Conservation (phyloP, 2,113 vertebrate species). For the Antigone vipio region DNA sequence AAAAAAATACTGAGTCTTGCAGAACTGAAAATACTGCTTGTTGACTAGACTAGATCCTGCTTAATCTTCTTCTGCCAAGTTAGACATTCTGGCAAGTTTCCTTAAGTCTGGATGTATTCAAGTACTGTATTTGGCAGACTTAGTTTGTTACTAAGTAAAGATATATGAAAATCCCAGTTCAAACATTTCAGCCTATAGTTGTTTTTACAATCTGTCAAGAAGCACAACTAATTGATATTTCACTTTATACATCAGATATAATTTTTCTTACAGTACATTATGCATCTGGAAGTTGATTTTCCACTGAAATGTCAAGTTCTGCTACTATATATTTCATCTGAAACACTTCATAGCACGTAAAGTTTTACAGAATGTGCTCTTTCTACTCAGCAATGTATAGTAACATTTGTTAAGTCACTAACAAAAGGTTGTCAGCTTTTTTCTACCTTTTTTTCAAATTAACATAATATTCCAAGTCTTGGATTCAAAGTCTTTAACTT, state of each 20-base stretch:
- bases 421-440: neutral
- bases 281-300: constrained; percentile 39
- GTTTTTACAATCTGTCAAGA: constrained; percentile 67
- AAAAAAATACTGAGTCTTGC: neutral
- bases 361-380: neutral
- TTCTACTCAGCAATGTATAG: neutral
- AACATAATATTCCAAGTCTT: neutral
- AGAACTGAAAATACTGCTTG: constrained; percentile 35
- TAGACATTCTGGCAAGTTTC: constrained; percentile 71
- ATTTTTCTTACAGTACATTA: constrained; percentile 39
- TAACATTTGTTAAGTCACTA: neutral
- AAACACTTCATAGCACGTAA: neutral
- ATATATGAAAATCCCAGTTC: constrained; percentile 67
- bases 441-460: neutral
- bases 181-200: constrained; percentile 39
- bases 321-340: neutral
- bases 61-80: constrained; percentile 62
- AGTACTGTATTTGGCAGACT: constrained; percentile 69
- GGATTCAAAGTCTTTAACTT: neutral
- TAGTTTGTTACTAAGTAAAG: constrained; percentile 51
- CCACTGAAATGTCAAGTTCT: neutral
- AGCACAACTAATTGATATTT: constrained; percentile 57
- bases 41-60: constrained; percentile 27
- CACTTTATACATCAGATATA: neutral
- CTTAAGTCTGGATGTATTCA: constrained; percentile 66